phyloP scores from a whole-genome alignment of 2,888 invertebrate species.

The Diogma glabrata region DNA sequence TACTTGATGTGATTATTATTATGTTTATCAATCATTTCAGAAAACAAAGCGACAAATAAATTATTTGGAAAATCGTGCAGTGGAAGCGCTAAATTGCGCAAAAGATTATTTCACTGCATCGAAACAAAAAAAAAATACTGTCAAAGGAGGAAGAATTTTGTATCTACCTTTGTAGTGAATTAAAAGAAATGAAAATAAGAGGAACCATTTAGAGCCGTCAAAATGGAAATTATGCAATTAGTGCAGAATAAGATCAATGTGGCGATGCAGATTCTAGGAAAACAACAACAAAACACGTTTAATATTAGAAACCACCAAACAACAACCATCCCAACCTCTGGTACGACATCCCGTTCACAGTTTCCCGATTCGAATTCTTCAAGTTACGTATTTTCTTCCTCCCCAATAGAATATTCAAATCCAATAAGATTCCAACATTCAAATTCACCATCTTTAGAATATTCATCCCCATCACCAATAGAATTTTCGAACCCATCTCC shows the following conservation, averaged over 20 bases:
- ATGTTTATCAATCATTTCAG: background rate
- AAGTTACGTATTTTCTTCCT: background rate
- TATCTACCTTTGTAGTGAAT: background rate
- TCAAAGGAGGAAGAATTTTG: conserved; percentile 3
- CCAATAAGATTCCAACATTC: no score
- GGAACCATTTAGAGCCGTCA: no score
- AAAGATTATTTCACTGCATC: background rate
- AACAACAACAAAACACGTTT: background rate
- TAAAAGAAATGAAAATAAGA: background rate
- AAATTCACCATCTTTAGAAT: no score
- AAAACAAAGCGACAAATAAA: background rate
- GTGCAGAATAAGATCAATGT: background rate
- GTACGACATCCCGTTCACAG: background rate
- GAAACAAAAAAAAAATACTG: background rate
- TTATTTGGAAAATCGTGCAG: background rate
- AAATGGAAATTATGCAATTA: no score
- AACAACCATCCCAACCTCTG: background rate
- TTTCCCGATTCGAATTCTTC: background rate
- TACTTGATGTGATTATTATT: background rate
- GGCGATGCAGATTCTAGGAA: background rate
- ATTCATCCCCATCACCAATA: background rate
- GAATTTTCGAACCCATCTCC: background rate
- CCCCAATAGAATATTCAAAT: conserved; percentile 1
- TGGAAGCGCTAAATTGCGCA: background rate
- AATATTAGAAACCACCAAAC: background rate